Percentiles rank a stretch among this genome's conserved stretches.
Evolutionary conservation across 2,113 vertebrate species (phyloP).

Genomic region (Pagrus major): DNA sequence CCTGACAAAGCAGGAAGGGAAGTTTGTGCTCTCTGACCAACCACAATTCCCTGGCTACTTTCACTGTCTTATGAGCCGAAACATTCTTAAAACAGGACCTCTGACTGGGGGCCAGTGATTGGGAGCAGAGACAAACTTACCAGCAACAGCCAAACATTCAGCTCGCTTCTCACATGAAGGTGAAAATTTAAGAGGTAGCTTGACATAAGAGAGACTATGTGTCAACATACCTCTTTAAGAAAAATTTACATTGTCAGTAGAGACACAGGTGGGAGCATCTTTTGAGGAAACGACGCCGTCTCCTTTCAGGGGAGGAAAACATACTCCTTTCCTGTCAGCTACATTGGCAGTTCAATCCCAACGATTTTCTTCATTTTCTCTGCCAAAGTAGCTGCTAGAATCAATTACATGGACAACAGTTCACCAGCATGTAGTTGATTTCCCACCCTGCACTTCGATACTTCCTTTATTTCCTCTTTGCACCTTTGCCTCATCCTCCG

Average conservation of each 20-base stretch:
- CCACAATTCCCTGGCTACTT: background rate
- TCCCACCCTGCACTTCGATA: slow-evolving; percentile 42
- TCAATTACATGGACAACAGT: slow-evolving; percentile 29
- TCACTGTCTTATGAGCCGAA: background rate
- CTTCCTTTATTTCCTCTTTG: slow-evolving; percentile 6
- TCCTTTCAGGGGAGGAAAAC: slow-evolving; percentile 62
- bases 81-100: background rate
- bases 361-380: background rate
- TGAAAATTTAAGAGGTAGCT: background rate
- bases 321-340: slow-evolving; percentile 35
- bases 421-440: slow-evolving; percentile 38
- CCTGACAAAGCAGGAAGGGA: slow-evolving; percentile 13
- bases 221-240: slow-evolving; percentile 32
- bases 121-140: slow-evolving; percentile 3
- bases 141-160: slow-evolving; percentile 1
- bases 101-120: background rate
- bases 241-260: background rate
- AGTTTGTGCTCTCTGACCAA: background rate
- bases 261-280: slow-evolving; percentile 61
- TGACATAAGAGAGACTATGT: slow-evolving; percentile 3
- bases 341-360: slow-evolving; percentile 46
- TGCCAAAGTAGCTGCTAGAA: slow-evolving; percentile 51
- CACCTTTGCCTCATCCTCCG: background rate
- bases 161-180: background rate
- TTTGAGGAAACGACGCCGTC: slow-evolving; percentile 28